Evolutionary conservation across 2,888 invertebrate genomes (phyloP).

Genomic region (Leucophenga montana): DNA sequence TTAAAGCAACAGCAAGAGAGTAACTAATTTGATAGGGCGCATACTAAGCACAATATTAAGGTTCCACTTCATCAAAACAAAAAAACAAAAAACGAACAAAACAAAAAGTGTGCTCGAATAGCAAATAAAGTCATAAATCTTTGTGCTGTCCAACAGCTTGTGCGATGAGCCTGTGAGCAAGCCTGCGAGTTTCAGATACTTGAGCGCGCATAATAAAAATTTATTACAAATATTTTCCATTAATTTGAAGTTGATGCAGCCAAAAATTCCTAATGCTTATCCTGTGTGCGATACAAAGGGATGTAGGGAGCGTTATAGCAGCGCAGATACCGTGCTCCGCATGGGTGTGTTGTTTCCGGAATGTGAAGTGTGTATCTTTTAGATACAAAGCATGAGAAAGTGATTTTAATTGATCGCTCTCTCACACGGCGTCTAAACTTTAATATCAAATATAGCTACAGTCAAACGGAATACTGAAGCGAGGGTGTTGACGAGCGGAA

Average conservation of each 20-base stretch:
- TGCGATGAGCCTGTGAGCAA: background rate
- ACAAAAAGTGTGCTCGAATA: background rate
- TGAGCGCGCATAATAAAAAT: slow-evolving; percentile 23
- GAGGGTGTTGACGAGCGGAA: slow-evolving; percentile 1
- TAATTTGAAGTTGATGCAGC: slow-evolving; percentile 22
- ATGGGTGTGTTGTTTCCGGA: slow-evolving; percentile 7
- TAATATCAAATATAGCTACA: no score
- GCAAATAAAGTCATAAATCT: slow-evolving; percentile 32
- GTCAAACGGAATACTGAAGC: no score
- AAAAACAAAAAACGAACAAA: no score
- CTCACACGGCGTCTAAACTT: background rate
- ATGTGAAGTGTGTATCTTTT: slow-evolving; percentile 29
- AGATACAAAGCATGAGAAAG: slow-evolving; percentile 3
- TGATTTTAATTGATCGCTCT: slow-evolving; percentile 36
- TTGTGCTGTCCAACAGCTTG: background rate
- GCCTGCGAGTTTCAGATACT: slow-evolving; percentile 6
- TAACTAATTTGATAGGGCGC: no score
- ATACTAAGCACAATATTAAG: no score
- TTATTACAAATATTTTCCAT: slow-evolving; percentile 35
- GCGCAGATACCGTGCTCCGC: background rate
- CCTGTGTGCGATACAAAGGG: background rate
- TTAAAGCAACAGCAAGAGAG: no score
- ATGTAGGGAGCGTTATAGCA: background rate
- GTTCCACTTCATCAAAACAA: background rate
- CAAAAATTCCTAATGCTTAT: slow-evolving; percentile 12